These are phyloP conservation scores for Helogale parvula DNA, from an alignment of 2,113 vertebrate species.

Conservation along the genomic window DNA sequence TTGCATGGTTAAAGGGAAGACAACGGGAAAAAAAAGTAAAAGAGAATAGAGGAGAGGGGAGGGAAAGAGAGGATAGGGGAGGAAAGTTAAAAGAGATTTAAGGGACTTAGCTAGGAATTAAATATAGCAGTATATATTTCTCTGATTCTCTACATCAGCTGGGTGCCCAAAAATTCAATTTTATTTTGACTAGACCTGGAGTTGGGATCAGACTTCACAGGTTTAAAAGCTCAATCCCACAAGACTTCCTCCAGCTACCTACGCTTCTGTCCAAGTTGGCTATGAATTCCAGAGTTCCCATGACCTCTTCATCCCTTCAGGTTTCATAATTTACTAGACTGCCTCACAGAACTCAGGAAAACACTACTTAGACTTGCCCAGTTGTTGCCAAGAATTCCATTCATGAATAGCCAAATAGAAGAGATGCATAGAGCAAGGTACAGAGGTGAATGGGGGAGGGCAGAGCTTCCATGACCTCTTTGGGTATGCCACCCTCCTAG, in stretches of 20 bases:
- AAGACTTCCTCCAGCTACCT: not conserved
- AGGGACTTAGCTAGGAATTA: not conserved
- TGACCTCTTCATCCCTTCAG: not conserved
- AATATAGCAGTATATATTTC: not conserved
- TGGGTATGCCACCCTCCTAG: not conserved
- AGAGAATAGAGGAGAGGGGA: not conserved
- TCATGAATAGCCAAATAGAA: not conserved
- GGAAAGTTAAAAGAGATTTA: not conserved
- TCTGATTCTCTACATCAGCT: not conserved
- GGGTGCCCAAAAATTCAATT: not conserved
- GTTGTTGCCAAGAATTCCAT: not conserved
- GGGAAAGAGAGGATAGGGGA: not conserved
- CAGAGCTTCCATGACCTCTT: not conserved
- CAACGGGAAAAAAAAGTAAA: not conserved
- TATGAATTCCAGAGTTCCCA: not conserved
- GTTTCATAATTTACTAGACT: not conserved
- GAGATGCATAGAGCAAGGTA: not conserved
- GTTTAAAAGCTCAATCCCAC: not conserved
- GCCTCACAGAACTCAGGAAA: not conserved
- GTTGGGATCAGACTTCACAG: not conserved
- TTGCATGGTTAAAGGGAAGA: not conserved
- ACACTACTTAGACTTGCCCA: not conserved
- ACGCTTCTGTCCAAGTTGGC: not conserved
- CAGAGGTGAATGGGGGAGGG: too few species aligned
- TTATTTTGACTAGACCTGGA: not conserved